phyloP scores from a whole-genome alignment of 2,888 invertebrate genomes.

The Antheraea assamensis region DNA sequence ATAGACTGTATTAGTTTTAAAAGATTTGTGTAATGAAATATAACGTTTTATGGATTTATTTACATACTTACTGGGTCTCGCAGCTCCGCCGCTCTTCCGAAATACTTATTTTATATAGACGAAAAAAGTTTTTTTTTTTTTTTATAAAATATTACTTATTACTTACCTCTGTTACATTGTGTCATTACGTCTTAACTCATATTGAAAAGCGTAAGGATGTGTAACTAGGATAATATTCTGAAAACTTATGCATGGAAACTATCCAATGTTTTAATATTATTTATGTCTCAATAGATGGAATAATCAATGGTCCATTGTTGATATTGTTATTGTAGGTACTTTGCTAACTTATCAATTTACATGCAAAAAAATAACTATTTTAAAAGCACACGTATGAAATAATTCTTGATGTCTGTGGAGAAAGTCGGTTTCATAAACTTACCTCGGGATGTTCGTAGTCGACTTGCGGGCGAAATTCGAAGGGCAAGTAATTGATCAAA shows the following conservation, averaged over 20 bases:
- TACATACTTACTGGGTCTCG: too few relatives aligned
- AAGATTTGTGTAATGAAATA: background rate
- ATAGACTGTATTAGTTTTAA: background rate
- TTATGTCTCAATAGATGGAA: background rate
- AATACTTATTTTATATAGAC: too few relatives aligned
- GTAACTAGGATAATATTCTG: too few relatives aligned
- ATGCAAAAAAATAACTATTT: background rate
- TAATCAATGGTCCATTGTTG: background rate
- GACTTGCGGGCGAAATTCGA: conserved; percentile 3
- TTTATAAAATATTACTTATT: too few relatives aligned
- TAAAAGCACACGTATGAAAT: background rate
- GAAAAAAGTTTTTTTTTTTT: too few relatives aligned
- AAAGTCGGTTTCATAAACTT: background rate
- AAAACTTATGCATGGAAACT: too few relatives aligned
- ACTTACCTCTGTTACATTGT: too few relatives aligned
- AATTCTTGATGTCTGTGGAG: background rate
- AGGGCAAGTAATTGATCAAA: conserved; percentile 64
- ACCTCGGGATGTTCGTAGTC: background rate
- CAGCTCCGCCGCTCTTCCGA: too few relatives aligned
- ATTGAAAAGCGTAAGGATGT: too few relatives aligned
- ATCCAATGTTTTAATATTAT: too few relatives aligned
- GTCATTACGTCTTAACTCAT: too few relatives aligned
- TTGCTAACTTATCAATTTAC: background rate
- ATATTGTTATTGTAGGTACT: background rate
- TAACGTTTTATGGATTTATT: background rate